phyloP scores from a whole-genome alignment of 1,140 invertebrate genomes.

The Neodiprion lecontei region DNA sequence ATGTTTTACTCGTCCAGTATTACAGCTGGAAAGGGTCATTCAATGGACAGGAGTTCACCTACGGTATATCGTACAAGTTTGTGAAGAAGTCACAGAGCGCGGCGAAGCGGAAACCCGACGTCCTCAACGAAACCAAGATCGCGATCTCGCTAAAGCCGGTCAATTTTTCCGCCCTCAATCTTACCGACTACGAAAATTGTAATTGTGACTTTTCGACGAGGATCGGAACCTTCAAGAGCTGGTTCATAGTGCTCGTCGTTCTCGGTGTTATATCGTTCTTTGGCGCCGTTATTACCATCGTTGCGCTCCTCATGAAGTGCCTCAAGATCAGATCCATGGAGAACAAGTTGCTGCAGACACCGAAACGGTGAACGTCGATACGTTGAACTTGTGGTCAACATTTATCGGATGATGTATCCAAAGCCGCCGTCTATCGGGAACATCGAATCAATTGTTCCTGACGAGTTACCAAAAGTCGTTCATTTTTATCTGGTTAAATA shows the following conservation, averaged over 20 bases:
- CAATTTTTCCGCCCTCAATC: conserved; percentile 49
- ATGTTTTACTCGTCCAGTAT: conserved; percentile 47
- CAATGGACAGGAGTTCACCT: conserved; percentile 51
- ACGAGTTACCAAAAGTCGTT: too few relatives aligned
- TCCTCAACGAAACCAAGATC: conserved; percentile 37
- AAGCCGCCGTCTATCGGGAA: too few relatives aligned
- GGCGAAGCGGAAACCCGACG: conserved; percentile 33
- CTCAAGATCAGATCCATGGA: conserved; percentile 44
- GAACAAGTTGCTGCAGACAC: conserved; percentile 49
- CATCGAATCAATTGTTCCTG: too few relatives aligned
- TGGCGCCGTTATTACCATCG: conserved; percentile 48
- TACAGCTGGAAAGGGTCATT: conserved; percentile 50
- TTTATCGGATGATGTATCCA: too few relatives aligned
- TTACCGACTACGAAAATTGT: conserved; percentile 47
- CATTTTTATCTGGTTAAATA: too few relatives aligned
- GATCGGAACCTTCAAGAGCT: conserved; percentile 53
- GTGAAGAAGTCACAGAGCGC: conserved; percentile 31
- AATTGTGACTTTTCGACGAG: conserved; percentile 50
- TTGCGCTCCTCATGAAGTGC: conserved; percentile 45
- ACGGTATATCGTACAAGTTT: conserved; percentile 50
- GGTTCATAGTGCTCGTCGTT: conserved; percentile 53
- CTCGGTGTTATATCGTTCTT: conserved; percentile 51
- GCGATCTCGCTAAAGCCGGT: conserved; percentile 50
- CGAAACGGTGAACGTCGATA: conserved; percentile 36
- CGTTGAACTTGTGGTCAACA: too few relatives aligned